phyloP scores from a whole-genome alignment of 2,888 invertebrate species.

The Patella depressa region DNA sequence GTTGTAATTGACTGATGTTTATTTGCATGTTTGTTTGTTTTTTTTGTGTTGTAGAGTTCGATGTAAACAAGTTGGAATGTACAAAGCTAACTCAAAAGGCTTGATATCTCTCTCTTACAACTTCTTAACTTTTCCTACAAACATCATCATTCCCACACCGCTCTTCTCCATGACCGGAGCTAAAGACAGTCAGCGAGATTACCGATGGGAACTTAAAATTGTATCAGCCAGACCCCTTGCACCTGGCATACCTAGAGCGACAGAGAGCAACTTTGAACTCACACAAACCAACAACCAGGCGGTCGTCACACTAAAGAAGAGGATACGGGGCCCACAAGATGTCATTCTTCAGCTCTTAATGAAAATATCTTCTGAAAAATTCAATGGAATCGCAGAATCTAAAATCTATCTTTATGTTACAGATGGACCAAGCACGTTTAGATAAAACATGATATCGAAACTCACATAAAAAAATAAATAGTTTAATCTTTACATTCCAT shows the following conservation, averaged over 20 bases:
- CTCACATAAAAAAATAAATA: not conserved
- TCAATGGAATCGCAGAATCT: conserved; percentile 87
- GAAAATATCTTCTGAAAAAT: conserved; percentile 76
- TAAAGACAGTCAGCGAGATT: conserved; percentile 79
- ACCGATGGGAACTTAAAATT: conserved; percentile 83
- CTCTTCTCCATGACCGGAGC: conserved; percentile 92
- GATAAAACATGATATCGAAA: not conserved
- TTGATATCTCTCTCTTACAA: conserved; percentile 93
- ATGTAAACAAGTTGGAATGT: conserved; percentile 81
- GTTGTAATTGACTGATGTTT: not conserved
- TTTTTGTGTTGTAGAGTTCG: conserved; percentile 72
- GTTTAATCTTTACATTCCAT: conserved; percentile 2
- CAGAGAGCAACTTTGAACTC: conserved; percentile 70
- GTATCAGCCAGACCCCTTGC: conserved; percentile 75
- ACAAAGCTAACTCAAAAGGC: conserved; percentile 84
- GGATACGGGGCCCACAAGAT: conserved; percentile 90
- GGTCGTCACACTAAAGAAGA: conserved; percentile 81
- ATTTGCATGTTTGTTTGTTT: not conserved
- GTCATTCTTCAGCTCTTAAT: conserved; percentile 89
- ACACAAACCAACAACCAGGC: conserved; percentile 73
- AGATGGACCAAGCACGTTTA: conserved; percentile 21
- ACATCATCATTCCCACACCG: conserved; percentile 74
- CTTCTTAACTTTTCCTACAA: conserved; percentile 90
- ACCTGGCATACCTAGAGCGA: conserved; percentile 58
- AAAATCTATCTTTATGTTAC: conserved; percentile 89